Percentiles rank a stretch among this genome's conserved stretches.
Evolutionary conservation across 2,113 vertebrate genomes (phyloP).

Genomic region (Petaurus breviceps): DNA sequence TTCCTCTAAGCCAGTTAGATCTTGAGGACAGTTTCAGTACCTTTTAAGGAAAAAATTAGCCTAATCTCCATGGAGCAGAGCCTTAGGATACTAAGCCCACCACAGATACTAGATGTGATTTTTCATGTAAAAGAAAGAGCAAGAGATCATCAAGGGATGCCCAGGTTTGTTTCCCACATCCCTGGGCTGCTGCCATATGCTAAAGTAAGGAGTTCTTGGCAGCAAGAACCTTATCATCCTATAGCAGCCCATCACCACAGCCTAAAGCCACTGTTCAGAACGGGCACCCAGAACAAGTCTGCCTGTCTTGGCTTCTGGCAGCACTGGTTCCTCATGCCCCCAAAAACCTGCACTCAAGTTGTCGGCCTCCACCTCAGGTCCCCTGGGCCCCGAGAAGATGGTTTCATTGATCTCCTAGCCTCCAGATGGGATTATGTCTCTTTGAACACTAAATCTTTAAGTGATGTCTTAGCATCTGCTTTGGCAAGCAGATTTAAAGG

Average conservation of each 20-base stretch:
- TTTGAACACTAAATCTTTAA: accelerated
- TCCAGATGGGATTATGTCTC: background rate
- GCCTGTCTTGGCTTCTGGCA: background rate
- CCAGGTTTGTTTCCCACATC: background rate
- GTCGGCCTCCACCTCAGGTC: background rate
- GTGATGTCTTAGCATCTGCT: background rate
- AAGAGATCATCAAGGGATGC: slow-evolving; percentile 11
- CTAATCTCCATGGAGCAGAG: background rate
- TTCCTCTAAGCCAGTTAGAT: slow-evolving; percentile 44
- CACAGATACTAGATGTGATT: slow-evolving; percentile 66
- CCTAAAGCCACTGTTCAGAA: background rate
- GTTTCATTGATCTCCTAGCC: background rate
- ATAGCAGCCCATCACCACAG: background rate
- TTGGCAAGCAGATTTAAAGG: background rate
- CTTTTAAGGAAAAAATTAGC: background rate
- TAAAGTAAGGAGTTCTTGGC: background rate
- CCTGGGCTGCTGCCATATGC: background rate
- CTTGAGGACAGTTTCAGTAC: background rate
- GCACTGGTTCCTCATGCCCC: background rate
- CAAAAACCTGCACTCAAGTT: background rate
- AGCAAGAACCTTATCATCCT: no score
- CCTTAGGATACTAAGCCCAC: background rate
- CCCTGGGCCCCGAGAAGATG: background rate
- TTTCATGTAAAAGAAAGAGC: slow-evolving; percentile 63
- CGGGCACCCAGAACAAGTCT: background rate